Conservation (phyloP, 64 coral and sea anemone genomes). For the Dendrophyllia cribrosa region DNA sequence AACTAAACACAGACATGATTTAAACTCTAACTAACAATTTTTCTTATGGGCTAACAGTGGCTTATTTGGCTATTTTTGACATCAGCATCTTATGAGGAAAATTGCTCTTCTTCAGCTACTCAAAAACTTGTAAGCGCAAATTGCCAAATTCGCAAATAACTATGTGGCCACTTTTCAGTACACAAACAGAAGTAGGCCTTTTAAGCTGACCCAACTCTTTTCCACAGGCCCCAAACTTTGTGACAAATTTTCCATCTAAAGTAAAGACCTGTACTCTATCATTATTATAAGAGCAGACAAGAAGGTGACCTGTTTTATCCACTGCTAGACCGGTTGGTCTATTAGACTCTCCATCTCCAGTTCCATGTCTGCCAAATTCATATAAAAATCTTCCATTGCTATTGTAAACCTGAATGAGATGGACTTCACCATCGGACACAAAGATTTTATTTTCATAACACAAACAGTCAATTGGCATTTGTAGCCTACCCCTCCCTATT, state of each 20-base stretch:
- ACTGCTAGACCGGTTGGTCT: conserved; percentile 27
- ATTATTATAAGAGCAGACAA: not conserved
- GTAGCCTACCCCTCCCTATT: not conserved
- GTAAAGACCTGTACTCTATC: conserved; percentile 14
- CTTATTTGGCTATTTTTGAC: no score
- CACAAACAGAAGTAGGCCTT: not conserved
- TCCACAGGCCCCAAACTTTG: conserved; percentile 23
- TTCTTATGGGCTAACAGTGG: no score
- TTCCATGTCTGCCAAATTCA: conserved; percentile 10
- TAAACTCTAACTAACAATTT: no score
- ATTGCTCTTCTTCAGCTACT: not conserved
- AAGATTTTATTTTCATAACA: not conserved
- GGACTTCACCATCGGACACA: not conserved
- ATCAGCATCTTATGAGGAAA: no score
- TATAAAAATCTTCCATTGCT: not conserved
- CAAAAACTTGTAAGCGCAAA: conserved; percentile 2
- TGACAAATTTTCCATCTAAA: conserved; percentile 11
- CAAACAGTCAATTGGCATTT: not conserved
- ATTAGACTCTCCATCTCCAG: not conserved
- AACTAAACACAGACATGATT: no score
- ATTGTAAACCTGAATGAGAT: conserved; percentile 6
- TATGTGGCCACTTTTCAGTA: conserved; percentile 16
- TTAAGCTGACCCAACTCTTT: not conserved
- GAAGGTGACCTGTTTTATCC: conserved; percentile 39
- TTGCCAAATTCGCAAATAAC: conserved; percentile 26